phyloP scores from a whole-genome alignment of 2,888 invertebrate species.

The Caenorhabditis becei region DNA sequence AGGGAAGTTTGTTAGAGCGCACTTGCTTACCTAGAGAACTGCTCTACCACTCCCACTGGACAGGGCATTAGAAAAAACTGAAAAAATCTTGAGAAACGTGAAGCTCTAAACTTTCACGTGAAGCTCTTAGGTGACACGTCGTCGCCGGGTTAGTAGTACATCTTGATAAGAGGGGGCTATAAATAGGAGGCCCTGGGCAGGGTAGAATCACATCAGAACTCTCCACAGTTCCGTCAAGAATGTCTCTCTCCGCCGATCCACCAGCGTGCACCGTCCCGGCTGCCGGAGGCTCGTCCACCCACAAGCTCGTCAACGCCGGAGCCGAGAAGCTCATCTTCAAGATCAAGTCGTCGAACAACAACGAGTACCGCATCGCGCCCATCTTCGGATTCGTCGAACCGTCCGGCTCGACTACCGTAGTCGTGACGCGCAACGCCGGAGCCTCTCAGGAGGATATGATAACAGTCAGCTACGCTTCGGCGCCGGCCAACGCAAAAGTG shows the following conservation, averaged over 20 bases:
- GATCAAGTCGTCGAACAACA: slow-evolving; percentile 68
- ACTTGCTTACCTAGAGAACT: background rate
- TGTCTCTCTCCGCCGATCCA: too few relatives aligned
- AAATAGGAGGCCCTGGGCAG: background rate
- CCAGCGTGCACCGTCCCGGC: slow-evolving; percentile 61
- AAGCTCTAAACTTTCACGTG: background rate
- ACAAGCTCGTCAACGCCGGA: slow-evolving; percentile 53
- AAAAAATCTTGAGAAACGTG: background rate
- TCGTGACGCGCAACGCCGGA: slow-evolving; percentile 61
- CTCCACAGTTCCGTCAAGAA: slow-evolving; percentile 12
- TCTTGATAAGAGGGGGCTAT: slow-evolving; percentile 5
- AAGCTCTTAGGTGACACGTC: background rate
- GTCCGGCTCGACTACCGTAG: slow-evolving; percentile 47
- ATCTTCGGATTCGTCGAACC: slow-evolving; percentile 70
- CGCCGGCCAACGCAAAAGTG: background rate
- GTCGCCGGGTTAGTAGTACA: background rate
- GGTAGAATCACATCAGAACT: too few relatives aligned
- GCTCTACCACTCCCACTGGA: background rate
- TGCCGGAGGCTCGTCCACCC: slow-evolving; percentile 54
- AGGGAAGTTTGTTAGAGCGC: background rate
- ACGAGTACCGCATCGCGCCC: slow-evolving; percentile 65
- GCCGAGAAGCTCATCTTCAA: slow-evolving; percentile 54
- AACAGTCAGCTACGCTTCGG: background rate
- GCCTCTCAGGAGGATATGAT: too few relatives aligned
- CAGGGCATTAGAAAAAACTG: background rate